Evolutionary conservation across 2,113 vertebrate species (phyloP), one percentile per base, ranked within the genome.

Genomic region (Perca schrenkii): DNA sequence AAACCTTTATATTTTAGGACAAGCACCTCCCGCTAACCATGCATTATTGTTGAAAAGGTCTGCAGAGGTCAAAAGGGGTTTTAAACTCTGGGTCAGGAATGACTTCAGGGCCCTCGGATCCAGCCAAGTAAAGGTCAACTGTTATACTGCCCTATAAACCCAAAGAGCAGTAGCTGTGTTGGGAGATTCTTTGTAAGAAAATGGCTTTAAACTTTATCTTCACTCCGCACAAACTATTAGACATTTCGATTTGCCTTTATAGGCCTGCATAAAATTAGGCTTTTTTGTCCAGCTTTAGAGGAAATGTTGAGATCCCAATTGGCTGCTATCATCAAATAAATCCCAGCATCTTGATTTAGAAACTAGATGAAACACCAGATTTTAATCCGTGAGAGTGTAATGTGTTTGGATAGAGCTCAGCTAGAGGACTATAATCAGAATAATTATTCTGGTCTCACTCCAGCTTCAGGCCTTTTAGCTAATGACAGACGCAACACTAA

Each of bases 401-500:
- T 83, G 82, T 88, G 86, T 86, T 89, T 91, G 89, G 88, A 90
- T 76, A 7, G 71, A 86, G 85, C 88, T 92, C 88, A 88, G 87
- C 63, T 53, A 66, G 79, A 88, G 71, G 69, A 80, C 80, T 74
- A 31, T 92, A 87, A 93, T 92, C 88, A 88, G 82, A 91, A 89
- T 91, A 90, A 91, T 91, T 93, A 92, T 93, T 86, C 79, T 93
- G 88, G 88, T 84, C 60, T 78, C 50, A 40, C 71, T 92, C 86
- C 91, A 92, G 86, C 89, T 91, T 65, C 54, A 15, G 88, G 86
- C 88, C 88, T 92, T 92, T 93, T 88, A 92, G 88, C 74, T 92
- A 89, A 93, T 91, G 91, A 91, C 85, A 87, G 71, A 25, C 69
- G 11, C 72, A 57, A 66, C 83, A 64, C 80, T 63, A 10, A 84